Evolutionary conservation across 2,888 invertebrate species (phyloP), one percentile per base, ranked within the genome.

Genomic region (Isoperla grammatica): DNA sequence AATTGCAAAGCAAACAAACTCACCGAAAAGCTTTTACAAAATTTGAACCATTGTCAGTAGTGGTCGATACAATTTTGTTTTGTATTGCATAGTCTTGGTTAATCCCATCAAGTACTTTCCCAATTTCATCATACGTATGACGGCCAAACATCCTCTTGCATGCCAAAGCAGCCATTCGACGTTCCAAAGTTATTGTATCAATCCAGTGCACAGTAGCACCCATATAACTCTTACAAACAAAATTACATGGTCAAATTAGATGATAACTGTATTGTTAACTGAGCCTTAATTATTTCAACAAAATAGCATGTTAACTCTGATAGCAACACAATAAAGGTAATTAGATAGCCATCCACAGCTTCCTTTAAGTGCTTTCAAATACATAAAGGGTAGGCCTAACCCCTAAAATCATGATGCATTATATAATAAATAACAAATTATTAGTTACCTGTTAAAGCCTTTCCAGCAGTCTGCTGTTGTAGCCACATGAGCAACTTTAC

Each of bases 391-490:
- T n/a, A n/a, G n/a, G n/a, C n/a, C n/a, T n/a, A n/a, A n/a, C n/a
- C n/a, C n/a, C n/a, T n/a, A n/a, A n/a, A n/a, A n/a, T n/a, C n/a
- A n/a, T n/a, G n/a, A n/a, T n/a, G n/a, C n/a, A n/a, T n/a, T n/a
- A n/a, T n/a, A n/a, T n/a, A n/a, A n/a, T n/a, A n/a, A n/a, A n/a
- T n/a, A n/a, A n/a, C n/a, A n/a, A n/a, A n/a, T n/a, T n/a, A n/a
- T n/a, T n/a, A n/a, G n/a, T 45, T 15, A 45, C 45, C 45, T 15
- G 45, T 45, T 45, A 15, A 45, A 45, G 2, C 45, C 45, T 15
- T 45, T n/a, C 45, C 45, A 45, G 17, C 45, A 45, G 15, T 45
- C 45, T n/a, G 45, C 45, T 13, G 45, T 45, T 8, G 45, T 45
- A 45, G 45, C 45, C 2, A 45, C 45, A 45, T 15, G 15, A 2